Base-by-base conservation (phyloP, 2,888 invertebrate genomes). In the Rhaphigaster nebulosa region DNA sequence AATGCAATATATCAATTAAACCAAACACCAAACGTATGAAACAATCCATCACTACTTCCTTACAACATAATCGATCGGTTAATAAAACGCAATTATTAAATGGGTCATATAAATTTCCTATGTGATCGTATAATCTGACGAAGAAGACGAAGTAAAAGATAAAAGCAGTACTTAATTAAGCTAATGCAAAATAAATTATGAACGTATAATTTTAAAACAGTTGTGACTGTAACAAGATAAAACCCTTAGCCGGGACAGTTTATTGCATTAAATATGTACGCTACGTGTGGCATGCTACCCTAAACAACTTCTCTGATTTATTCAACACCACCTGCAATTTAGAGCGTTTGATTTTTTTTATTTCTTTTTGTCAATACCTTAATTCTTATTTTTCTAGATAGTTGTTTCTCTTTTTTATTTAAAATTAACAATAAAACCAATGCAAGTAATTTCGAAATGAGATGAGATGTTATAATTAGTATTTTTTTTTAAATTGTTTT, bases 221-320 rank as follows among this genome's bases (percentile, higher is more conserved):
- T 70, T 70, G 18, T 70, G 70, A 70, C 70, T 29, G 20, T 70
- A 76, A 76, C 70, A 76, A 20, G 70, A 76, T 76, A 76, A 76
- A 76, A 76, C 38, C 34, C 70, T 76, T 34, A 38, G 20, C 34
- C 6, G 34, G 23, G 70, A 38, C 70, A 76, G 70, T 38, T 76
- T 76, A 76, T 38, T 8, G 34, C 70, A 76, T 76, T 34, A 76
- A 76, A 76, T 38, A 76, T 76, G 70, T 76, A 76, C 34, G 5
- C 38, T 76, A 76, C 70, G 70, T 76, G 70, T 76, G 18, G 38
- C 70, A 76, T 76, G 70, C 70, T 38, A 38, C 5, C 70, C 38
- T 38, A 20, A 38, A 34, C 18, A 76, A 76, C 34, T 76, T 76
- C 38, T 76, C 6, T 23, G 70, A 34, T 76, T 76, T 38, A 38